These are phyloP conservation scores for Bubo blakistoni DNA, from an alignment of 2,113 vertebrate genomes.

Conservation along the genomic window DNA sequence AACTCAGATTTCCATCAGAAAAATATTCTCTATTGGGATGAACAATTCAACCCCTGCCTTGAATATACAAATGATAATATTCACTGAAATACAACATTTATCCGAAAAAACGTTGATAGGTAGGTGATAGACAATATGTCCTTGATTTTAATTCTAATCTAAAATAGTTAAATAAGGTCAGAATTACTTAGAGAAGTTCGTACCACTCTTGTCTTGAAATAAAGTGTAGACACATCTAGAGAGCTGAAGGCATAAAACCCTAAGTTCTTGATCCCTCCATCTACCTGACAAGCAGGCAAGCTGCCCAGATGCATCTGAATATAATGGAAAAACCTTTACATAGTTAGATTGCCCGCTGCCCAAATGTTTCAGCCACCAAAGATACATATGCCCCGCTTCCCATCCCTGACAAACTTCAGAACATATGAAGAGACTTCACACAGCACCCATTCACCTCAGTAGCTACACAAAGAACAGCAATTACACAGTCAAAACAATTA, in stretches of 20 bases:
- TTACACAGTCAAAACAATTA: background rate
- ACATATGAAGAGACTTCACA: background rate
- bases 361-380: background rate
- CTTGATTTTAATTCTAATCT: background rate
- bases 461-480: background rate
- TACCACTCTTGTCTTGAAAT: background rate
- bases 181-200: background rate
- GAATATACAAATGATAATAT: background rate
- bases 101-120: background rate
- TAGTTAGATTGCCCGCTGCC: background rate
- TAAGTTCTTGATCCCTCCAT: background rate
- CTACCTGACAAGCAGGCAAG: background rate
- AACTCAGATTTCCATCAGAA: background rate
- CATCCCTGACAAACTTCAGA: background rate
- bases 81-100: background rate
- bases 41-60: background rate
- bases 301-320: background rate
- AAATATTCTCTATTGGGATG: background rate
- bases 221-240: background rate
- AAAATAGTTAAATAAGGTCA: background rate
- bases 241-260: fast-evolving
- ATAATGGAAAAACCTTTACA: background rate
- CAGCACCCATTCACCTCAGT: background rate
- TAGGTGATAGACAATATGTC: background rate
- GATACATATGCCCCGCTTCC: background rate